Evolutionary conservation across 92 coral and sea anemone genomes (phyloP).

Genomic region (Phenganax subtilis): DNA sequence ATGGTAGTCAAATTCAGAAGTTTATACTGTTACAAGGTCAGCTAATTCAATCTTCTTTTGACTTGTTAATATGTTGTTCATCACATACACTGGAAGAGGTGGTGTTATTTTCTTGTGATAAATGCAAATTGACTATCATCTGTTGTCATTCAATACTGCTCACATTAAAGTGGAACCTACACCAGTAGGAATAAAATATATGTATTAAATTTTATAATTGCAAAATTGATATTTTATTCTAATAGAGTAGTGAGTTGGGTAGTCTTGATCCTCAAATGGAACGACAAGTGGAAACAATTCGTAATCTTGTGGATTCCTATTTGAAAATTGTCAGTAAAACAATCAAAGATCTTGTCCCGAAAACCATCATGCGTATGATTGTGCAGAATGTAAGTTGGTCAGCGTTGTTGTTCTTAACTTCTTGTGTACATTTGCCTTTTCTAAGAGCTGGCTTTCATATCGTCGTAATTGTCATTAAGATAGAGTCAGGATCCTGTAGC

Average conservation of each 20-base stretch:
- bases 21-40: too few relatives aligned
- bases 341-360: conserved; percentile 87
- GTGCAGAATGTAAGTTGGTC: conserved; percentile 65
- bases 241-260: conserved; percentile 82
- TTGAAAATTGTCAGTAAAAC: conserved; percentile 94
- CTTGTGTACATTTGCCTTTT: too few relatives aligned
- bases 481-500: too few relatives aligned
- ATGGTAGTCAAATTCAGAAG: too few relatives aligned
- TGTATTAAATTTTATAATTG: too few relatives aligned
- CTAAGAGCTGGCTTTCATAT: too few relatives aligned
- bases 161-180: background rate
- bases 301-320: conserved; percentile 95
- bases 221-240: background rate
- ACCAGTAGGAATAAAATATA: background rate
- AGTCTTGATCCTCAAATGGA: conserved; percentile 98
- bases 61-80: too few relatives aligned
- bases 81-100: too few relatives aligned
- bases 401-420: background rate
- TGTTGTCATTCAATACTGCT: background rate
- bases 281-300: conserved; percentile 91
- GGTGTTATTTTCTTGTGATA: background rate
- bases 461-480: too few relatives aligned
- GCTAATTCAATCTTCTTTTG: too few relatives aligned
- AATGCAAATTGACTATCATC: background rate
- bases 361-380: conserved; percentile 86